Evolutionary conservation across 1,140 invertebrate genomes (phyloP).

Genomic region (Cherax quadricarinatus): DNA sequence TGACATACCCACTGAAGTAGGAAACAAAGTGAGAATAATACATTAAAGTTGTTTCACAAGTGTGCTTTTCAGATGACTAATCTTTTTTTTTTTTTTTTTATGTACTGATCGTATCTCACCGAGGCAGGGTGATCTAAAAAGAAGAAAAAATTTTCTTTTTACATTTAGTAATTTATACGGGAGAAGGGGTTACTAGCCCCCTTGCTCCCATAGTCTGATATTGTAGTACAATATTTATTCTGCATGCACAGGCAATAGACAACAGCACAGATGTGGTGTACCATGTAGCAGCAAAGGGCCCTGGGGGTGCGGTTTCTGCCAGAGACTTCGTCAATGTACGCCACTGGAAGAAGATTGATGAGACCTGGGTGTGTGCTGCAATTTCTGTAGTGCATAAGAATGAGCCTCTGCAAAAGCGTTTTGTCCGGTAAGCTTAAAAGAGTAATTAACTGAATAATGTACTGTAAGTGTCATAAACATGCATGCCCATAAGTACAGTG

Average conservation of each 20-base stretch:
- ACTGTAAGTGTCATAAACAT: too few species aligned
- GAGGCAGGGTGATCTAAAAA: too few species aligned
- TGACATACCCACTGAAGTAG: too few species aligned
- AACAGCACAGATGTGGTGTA: constrained; percentile 76
- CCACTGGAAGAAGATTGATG: constrained; percentile 75
- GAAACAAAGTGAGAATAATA: too few species aligned
- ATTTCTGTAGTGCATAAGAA: constrained; percentile 75
- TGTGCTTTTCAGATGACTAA: not conserved
- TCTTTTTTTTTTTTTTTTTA: not conserved
- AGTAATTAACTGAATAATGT: not conserved
- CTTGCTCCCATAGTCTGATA: too few species aligned
- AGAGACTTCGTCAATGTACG: constrained; percentile 78
- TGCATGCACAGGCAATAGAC: constrained; percentile 37
- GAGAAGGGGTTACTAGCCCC: too few species aligned
- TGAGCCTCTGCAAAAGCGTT: constrained; percentile 76
- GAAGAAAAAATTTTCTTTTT: too few species aligned
- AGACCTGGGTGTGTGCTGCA: constrained; percentile 75
- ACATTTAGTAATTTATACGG: too few species aligned
- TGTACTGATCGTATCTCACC: too few species aligned
- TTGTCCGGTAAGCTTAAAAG: constrained; percentile 76
- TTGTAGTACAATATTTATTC: too few species aligned
- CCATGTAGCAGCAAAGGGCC: constrained; percentile 76
- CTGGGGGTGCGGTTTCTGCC: constrained; percentile 76
- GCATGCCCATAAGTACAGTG: too few species aligned
- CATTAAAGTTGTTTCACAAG: too few species aligned